These are phyloP conservation scores for Chionoecetes opilio DNA, from an alignment of 1,140 invertebrate species.

Conservation along the genomic window DNA sequence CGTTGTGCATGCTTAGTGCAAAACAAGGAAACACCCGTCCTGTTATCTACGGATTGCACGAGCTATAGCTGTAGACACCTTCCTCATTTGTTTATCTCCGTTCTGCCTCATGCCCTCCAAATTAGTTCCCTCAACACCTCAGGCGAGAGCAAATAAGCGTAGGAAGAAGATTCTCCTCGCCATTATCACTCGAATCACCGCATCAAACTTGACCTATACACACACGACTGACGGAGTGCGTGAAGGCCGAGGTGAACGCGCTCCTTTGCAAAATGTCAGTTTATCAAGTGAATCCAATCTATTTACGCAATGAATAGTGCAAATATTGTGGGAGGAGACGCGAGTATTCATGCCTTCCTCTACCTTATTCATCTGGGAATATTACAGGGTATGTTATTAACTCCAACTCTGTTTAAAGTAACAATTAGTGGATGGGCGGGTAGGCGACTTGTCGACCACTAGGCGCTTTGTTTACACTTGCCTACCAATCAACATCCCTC, in stretches of 20 bases:
- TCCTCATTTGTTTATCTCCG: not conserved
- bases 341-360: slow-evolving; percentile 53
- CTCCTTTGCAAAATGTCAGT: slow-evolving; percentile 34
- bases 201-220: slow-evolving; percentile 54
- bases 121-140: not conserved
- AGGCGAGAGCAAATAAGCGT: not conserved
- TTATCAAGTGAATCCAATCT: slow-evolving; percentile 59
- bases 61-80: not conserved
- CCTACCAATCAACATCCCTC: slow-evolving; percentile 81
- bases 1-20: too few species aligned
- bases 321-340: slow-evolving; percentile 71
- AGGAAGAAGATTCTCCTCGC: not conserved
- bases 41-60: too few species aligned
- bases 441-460: slow-evolving; percentile 80
- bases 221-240: slow-evolving; percentile 37
- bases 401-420: slow-evolving; percentile 80
- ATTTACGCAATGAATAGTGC: slow-evolving; percentile 76
- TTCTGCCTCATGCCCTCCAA: not conserved
- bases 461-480: slow-evolving; percentile 81
- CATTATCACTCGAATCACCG: slow-evolving; percentile 4
- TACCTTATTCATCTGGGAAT: slow-evolving; percentile 78
- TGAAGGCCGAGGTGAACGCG: slow-evolving; percentile 45
- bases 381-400: slow-evolving; percentile 81
- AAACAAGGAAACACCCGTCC: too few species aligned
- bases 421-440: slow-evolving; percentile 81